Conservation (phyloP, 2,888 invertebrate species). For the Brachyptera putata region DNA sequence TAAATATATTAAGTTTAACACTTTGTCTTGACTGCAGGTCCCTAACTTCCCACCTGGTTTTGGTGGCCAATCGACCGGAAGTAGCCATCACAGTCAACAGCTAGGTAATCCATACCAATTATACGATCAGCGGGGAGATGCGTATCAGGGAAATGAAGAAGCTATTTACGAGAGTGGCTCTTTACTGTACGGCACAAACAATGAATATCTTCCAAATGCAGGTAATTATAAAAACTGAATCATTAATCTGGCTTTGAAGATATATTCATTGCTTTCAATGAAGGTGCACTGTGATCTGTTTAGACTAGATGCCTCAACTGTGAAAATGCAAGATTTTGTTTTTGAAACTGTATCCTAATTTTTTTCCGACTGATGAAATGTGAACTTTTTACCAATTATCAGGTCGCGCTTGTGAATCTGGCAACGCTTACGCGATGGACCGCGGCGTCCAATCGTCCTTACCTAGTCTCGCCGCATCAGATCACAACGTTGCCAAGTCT, state of each 20-base stretch:
- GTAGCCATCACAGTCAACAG: conserved; percentile 24
- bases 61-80: conserved; percentile 25
- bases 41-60: conserved; percentile 32
- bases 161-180: conserved; percentile 31
- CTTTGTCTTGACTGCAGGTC: conserved; percentile 23
- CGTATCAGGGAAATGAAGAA: conserved; percentile 23
- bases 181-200: conserved; percentile 24
- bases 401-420: conserved; percentile 1
- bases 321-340: too few species aligned
- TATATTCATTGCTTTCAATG: too few species aligned
- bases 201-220: conserved; percentile 10
- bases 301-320: too few species aligned
- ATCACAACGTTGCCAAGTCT: not conserved
- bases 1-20: not conserved
- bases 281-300: too few species aligned
- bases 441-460: conserved; percentile 50
- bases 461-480: conserved; percentile 39
- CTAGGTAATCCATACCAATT: conserved; percentile 14
- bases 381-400: too few species aligned
- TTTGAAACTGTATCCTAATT: too few species aligned
- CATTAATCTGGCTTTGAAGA: not conserved
- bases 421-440: conserved; percentile 41
- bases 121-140: conserved; percentile 4
- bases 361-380: too few species aligned
- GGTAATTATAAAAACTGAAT: conserved; percentile 2